Conservation (phyloP, 2,113 vertebrate species). For the Labeo rohita region DNA sequence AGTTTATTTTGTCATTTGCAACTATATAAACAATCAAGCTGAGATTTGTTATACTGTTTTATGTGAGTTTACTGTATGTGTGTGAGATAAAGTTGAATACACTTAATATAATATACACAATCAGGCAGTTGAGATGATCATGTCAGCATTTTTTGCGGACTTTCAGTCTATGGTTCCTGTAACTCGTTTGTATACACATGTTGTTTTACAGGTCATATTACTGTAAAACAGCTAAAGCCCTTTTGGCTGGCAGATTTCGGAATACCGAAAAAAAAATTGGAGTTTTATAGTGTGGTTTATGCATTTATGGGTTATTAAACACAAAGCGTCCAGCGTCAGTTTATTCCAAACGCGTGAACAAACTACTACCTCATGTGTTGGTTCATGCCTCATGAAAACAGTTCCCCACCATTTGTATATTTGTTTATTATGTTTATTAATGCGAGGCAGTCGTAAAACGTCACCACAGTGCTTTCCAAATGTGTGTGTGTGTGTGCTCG, state of each 20-base stretch:
- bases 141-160: neutral
- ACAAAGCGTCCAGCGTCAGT: conserved; percentile 2
- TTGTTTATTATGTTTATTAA: conserved; percentile 48
- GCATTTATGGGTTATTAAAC: conserved; percentile 16
- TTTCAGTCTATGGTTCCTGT: neutral
- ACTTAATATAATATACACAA: neutral
- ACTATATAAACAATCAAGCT: neutral
- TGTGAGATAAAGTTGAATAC: neutral
- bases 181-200: neutral
- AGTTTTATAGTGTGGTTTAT: conserved; percentile 29
- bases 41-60: neutral
- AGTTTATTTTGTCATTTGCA: neutral
- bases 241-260: neutral
- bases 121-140: neutral
- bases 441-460: conserved; percentile 34
- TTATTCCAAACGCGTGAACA: conserved; percentile 20
- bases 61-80: neutral
- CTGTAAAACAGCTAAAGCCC: conserved; percentile 6
- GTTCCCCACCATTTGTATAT: conserved; percentile 15
- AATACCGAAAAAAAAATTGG: neutral
- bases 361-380: conserved; percentile 23
- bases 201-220: neutral
- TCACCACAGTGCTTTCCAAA: conserved; percentile 41
- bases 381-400: conserved; percentile 39
- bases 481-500: conserved; percentile 44